phyloP scores from a whole-genome alignment of 2,888 invertebrate species.

The Trachelus troglodyta region DNA sequence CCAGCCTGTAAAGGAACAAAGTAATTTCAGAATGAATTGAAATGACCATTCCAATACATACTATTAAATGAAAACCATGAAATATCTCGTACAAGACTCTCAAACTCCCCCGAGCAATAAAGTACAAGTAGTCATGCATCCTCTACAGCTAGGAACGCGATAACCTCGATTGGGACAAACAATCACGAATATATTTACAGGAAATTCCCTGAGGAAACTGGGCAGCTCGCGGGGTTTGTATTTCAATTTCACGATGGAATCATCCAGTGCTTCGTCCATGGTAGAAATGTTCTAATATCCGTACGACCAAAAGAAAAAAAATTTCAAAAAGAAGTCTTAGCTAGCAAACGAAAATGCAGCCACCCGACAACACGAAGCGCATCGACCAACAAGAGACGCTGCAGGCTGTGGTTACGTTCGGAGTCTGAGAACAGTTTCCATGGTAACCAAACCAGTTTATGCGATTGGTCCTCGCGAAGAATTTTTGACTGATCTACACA shows the following conservation, averaged over 20 bases:
- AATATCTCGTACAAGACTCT: conserved; percentile 1
- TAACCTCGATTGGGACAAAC: background rate
- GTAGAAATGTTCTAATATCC: background rate
- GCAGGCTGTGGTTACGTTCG: background rate
- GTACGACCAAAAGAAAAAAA: background rate
- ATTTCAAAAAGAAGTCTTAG: background rate
- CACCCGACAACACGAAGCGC: background rate
- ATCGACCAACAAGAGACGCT: background rate
- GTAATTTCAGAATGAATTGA: conserved; percentile 9
- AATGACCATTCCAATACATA: background rate
- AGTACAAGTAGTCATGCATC: background rate
- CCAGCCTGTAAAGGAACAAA: conserved; percentile 70
- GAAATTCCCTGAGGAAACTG: conserved; percentile 46
- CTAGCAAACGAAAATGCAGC: background rate
- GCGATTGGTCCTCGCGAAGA: background rate
- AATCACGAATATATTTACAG: conserved; percentile 44
- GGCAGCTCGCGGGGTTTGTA: conserved; percentile 41
- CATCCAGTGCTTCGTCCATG: conserved; percentile 51
- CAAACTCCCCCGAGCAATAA: background rate
- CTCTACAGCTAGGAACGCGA: background rate
- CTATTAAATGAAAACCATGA: background rate
- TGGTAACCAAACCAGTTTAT: background rate
- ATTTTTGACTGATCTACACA: background rate
- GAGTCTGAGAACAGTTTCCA: background rate
- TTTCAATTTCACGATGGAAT: conserved; percentile 49